Evolutionary conservation across 2,113 vertebrate genomes (phyloP), one percentile per base, ranked within the genome.

Genomic region (Mirza zaza): DNA sequence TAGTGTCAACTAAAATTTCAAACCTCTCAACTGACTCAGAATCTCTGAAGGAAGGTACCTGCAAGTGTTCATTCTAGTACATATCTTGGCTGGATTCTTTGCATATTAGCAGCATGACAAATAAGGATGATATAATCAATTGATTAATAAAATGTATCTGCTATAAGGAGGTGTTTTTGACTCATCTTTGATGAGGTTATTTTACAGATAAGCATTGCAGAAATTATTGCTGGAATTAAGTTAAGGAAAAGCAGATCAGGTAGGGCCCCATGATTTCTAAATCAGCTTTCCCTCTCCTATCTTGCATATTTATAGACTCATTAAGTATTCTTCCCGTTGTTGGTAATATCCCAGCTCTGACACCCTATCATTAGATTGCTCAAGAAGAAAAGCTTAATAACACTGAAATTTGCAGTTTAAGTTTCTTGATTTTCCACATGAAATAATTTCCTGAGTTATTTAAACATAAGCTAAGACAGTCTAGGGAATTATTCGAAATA

Each of bases 401-500:
- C 86, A 87, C 63, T 36, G 96, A 21, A 92, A 84, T 96, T 67
- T 96, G 84, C 76, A 97, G 92, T 95, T 77, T 88, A 91, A 55
- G 29, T 91, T 71, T 97, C 73, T 10, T 7, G 27, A 91, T 97
- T 97, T 98, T 95, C 91, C 45, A 79, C 59, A 75, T 94, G 97
- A 96, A 96, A 97, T 98, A 50, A 85, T 92, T 0, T 52, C 52
- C 32, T 2, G 27, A 97, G 92, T 85, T 94, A 92, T 96, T 98
- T 96, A 96, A 97, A 97, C 67, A 97, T 11, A 95, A 96, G 96
- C 48, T 61, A 34, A 94, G 76, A 88, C 94, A 17, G 96, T 95
- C 48, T 45, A 80, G 61, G 96, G 97, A 98, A 91, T 95, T 91
- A 79, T 88, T 92, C 63, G 97, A 98, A 98, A 98, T 97, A 98